Evolutionary conservation across 2,888 invertebrate genomes (phyloP).

Genomic region (Andricus quercusramuli): DNA sequence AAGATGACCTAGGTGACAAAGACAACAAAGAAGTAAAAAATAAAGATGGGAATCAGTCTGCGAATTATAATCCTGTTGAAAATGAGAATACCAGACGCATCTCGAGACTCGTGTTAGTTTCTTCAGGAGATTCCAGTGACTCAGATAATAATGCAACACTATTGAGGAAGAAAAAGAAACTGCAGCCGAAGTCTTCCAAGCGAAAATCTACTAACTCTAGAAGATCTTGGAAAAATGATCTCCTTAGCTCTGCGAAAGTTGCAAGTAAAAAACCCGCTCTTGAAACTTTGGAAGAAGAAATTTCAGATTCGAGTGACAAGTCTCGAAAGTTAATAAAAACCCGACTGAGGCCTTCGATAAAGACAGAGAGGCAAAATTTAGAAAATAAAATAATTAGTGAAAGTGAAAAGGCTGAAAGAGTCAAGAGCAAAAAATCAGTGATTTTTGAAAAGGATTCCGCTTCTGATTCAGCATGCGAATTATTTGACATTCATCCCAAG

Average conservation of each 20-base stretch:
- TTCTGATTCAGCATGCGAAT: neutral
- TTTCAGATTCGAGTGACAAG: neutral
- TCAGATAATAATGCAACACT: neutral
- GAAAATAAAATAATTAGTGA: neutral
- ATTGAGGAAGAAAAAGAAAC: neutral
- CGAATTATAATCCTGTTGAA: neutral
- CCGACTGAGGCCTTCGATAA: neutral
- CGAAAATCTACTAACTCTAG: neutral
- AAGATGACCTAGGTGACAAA: neutral
- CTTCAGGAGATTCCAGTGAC: neutral
- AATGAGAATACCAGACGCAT: neutral
- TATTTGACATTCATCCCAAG: neutral
- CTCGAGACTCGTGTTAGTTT: neutral
- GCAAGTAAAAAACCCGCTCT: neutral
- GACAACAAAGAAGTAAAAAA: neutral
- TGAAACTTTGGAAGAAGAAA: neutral
- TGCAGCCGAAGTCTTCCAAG: neutral
- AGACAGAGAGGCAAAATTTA: neutral
- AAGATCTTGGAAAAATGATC: neutral
- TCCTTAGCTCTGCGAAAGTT: neutral
- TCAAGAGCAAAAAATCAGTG: neutral
- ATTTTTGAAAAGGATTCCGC: too few relatives aligned
- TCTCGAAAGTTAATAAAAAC: neutral
- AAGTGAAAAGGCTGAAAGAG: neutral
- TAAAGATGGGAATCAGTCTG: neutral